These are phyloP conservation scores for Napeogenes inachia DNA, from an alignment of 2,888 invertebrate species.

Conservation along the genomic window DNA sequence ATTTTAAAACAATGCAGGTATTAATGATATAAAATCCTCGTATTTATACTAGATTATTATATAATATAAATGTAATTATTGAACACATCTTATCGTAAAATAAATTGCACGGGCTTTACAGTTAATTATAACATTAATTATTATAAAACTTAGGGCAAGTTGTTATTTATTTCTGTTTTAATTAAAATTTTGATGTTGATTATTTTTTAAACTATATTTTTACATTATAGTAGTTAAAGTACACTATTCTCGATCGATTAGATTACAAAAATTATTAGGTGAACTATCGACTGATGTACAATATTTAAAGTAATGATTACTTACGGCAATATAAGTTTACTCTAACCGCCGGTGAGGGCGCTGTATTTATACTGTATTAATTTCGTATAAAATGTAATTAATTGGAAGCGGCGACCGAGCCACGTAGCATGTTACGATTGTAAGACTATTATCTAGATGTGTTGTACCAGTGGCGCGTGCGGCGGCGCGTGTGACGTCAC, in stretches of 20 bases:
- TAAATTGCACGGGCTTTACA: conserved; percentile 76
- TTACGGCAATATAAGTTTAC: conserved; percentile 75
- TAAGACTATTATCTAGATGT: conserved; percentile 76
- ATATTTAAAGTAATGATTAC: conserved; percentile 74
- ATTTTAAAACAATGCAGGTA: conserved; percentile 76
- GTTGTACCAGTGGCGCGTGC: conserved; percentile 53
- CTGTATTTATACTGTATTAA: conserved; percentile 71
- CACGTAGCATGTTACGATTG: conserved; percentile 69
- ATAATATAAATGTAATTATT: conserved; percentile 72
- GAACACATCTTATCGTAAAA: conserved; percentile 69
- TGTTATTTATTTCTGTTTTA: conserved; percentile 81
- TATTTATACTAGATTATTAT: conserved; percentile 71
- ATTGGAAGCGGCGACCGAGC: conserved; percentile 66
- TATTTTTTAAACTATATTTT: conserved; percentile 72
- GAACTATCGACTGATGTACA: conserved; percentile 77
- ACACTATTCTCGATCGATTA: conserved; percentile 74
- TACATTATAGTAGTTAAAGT: conserved; percentile 72
- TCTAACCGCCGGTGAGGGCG: conserved; percentile 32
- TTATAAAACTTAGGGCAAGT: conserved; percentile 75
- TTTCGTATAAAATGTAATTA: conserved; percentile 69
- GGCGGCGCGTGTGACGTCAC: conserved; percentile 28
- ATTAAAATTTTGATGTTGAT: conserved; percentile 72
- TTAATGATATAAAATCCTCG: conserved; percentile 75
- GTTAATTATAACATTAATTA: conserved; percentile 76
- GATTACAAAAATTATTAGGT: conserved; percentile 75